phyloP scores from a whole-genome alignment of 53 echinoderm and acorn worm species.

The Mesocentrotus franciscanus region DNA sequence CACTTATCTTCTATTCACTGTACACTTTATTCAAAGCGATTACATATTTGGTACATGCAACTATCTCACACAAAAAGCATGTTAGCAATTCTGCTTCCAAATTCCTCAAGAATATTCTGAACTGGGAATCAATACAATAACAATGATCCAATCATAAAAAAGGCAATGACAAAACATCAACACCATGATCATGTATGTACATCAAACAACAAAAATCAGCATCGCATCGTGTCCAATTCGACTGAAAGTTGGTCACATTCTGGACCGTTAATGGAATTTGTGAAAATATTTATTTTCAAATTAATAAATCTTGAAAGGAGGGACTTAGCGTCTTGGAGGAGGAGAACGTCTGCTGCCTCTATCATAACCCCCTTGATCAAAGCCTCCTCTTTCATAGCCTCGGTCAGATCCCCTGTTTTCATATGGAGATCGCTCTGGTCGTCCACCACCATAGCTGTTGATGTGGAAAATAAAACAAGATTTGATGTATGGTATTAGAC shows the following conservation, averaged over 20 bases:
- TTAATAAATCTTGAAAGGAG: background rate
- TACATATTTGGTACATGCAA: too few species aligned
- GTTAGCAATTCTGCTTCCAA: background rate
- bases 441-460: slow-evolving; percentile 59
- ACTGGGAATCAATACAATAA: too few species aligned
- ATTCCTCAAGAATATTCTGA: too few species aligned
- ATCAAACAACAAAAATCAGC: background rate
- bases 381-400: slow-evolving; percentile 62
- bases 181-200: slow-evolving; percentile 9
- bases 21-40: too few species aligned
- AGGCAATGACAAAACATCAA: background rate
- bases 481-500: background rate
- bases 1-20: too few species aligned
- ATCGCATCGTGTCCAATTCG: background rate
- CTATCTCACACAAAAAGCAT: too few species aligned
- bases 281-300: slow-evolving; percentile 5
- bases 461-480: background rate
- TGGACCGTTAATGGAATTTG: slow-evolving; percentile 2
- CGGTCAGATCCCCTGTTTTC: slow-evolving; percentile 51
- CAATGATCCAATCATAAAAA: too few species aligned
- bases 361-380: slow-evolving; percentile 49
- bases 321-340: slow-evolving; percentile 46
- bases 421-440: slow-evolving; percentile 37
- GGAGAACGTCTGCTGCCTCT: slow-evolving; percentile 48
- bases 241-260: slow-evolving; percentile 3